Base-by-base conservation (phyloP, 1,140 invertebrate species). In the Arion vulgaris region DNA sequence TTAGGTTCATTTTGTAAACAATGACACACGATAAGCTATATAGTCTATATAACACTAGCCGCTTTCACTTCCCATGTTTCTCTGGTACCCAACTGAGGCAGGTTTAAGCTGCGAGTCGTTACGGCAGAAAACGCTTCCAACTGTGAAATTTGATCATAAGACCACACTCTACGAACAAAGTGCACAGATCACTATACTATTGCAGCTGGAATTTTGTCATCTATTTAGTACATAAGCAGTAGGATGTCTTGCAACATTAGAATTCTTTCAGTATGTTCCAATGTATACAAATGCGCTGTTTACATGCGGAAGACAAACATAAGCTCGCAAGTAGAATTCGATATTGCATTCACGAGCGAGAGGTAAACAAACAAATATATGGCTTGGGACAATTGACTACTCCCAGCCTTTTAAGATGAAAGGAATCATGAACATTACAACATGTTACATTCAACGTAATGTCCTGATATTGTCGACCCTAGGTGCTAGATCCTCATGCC, bases 281-380 rank as follows among this genome's bases (percentile, higher is more conserved):
- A 66, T 66, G 62, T 32, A 32, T 66, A 32, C 62, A 28, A 4
- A 32, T 66, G 19, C 28, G 17, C n/a, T 66, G 28, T 66, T 66
- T 66, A 23, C 62, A 32, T 32, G 19, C n/a, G n/a, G 62, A 28
- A 66, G 28, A 17, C n/a, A 66, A 66, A 66, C 17, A 66, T 34
- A 7, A 66, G 19, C 62, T 32, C 17, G 17, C 62, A 32, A 32
- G 7, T 66, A 32, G 62, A 11, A 28, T 34, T 66, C 62, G 62
- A 66, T 66, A 66, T 17, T 2, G 62, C 62, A 66, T 32, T 32
- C 62, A 32, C 62, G 5, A 28, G 28, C 62, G 32, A 32, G n/a
- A 32, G 32, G 62, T 28, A 66, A 66, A 66, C 62, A 66, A 66
- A 66, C 62, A 66, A 66, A 17, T 32, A 66, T 32, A 66, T 66